These are phyloP conservation scores for Furcula furcula DNA, from an alignment of 2,888 invertebrate species.

Conservation along the genomic window DNA sequence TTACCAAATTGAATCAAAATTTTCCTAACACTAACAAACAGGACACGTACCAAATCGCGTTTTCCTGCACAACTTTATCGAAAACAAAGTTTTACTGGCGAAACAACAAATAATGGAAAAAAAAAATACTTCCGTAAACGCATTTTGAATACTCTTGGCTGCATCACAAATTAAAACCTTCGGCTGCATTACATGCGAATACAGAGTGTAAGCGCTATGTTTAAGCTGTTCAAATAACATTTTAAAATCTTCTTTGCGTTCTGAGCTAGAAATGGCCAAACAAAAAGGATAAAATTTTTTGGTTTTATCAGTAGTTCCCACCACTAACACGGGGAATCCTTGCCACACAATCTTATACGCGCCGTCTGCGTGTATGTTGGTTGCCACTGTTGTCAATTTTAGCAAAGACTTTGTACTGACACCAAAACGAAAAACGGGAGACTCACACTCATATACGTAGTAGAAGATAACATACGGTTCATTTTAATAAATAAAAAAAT, in stretches of 20 bases:
- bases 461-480: constrained; percentile 9
- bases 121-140: background rate
- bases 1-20: no score
- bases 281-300: no score
- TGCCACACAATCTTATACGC: constrained; percentile 7
- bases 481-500: no score
- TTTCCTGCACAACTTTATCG: no score
- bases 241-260: no score
- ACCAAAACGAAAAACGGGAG: constrained; percentile 6
- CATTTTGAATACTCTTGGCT: background rate
- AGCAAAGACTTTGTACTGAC: constrained; percentile 7
- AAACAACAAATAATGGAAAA: no score
- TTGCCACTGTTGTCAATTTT: constrained; percentile 8
- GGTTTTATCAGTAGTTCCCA: no score
- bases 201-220: background rate
- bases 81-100: no score
- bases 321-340: constrained; percentile 3
- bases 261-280: no score
- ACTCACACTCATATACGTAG: constrained; percentile 6
- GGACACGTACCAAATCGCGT: no score
- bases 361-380: constrained; percentile 10
- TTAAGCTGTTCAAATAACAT: no score
- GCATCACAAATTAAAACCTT: background rate
- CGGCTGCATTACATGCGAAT: background rate
- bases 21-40: no score